These are phyloP conservation scores for Calephelis perditalis DNA, from an alignment of 2,888 invertebrate genomes.

Conservation along the genomic window DNA sequence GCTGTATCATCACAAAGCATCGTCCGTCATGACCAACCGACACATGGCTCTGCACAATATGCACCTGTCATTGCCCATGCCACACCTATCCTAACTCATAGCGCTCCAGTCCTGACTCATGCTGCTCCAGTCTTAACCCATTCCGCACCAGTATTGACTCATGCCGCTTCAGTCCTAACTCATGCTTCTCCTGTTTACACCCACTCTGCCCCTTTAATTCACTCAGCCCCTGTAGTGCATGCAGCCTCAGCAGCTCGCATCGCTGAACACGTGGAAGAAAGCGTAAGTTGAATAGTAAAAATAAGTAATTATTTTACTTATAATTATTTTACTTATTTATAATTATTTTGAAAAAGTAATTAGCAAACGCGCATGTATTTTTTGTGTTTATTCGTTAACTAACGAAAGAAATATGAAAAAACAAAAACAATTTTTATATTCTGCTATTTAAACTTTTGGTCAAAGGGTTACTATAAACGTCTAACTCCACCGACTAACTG, in stretches of 20 bases:
- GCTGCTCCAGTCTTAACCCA: constrained; percentile 32
- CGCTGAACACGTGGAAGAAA: constrained; percentile 40
- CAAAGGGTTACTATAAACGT: too few relatives aligned
- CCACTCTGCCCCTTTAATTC: constrained; percentile 37
- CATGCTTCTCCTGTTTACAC: constrained; percentile 30
- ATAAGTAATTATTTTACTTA: too few relatives aligned
- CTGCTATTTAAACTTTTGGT: too few relatives aligned
- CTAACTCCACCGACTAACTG: too few relatives aligned
- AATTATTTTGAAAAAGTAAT: too few relatives aligned
- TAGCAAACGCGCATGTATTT: too few relatives aligned
- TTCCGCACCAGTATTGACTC: constrained; percentile 31
- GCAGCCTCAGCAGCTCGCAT: constrained; percentile 38
- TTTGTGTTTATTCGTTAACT: too few relatives aligned
- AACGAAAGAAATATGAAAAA: too few relatives aligned
- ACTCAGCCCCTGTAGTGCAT: constrained; percentile 38
- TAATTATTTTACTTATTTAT: too few relatives aligned
- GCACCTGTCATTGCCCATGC: constrained; percentile 39
- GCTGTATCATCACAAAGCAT: constrained; percentile 68
- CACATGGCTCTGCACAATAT: constrained; percentile 43
- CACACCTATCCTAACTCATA: constrained; percentile 32
- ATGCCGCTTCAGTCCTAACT: constrained; percentile 28
- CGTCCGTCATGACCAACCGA: constrained; percentile 55
- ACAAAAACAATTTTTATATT: too few relatives aligned
- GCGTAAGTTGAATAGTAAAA: constrained; percentile 27
- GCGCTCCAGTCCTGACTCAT: constrained; percentile 38